Percentiles rank a stretch among this genome's conserved stretches.
Evolutionary conservation across 2,113 vertebrate species (phyloP).

Genomic region (Antigone vipio): DNA sequence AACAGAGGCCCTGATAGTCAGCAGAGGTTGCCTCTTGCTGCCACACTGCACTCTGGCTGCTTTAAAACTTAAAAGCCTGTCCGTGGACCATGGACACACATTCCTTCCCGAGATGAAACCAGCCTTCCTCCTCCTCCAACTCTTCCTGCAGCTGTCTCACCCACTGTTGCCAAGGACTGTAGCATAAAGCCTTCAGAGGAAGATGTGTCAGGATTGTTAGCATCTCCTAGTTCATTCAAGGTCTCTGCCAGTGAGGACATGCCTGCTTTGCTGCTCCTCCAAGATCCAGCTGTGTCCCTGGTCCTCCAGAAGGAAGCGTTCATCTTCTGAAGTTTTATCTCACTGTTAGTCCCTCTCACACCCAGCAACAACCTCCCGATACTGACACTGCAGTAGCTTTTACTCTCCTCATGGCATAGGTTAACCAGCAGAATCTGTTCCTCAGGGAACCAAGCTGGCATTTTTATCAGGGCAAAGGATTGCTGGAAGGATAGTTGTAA

Average conservation of each 20-base stretch:
- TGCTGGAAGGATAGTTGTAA: not conserved
- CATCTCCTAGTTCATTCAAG: not conserved
- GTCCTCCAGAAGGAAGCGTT: not conserved
- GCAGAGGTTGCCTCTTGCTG: not conserved
- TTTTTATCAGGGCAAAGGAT: not conserved
- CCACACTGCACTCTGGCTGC: not conserved
- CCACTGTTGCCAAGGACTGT: not conserved
- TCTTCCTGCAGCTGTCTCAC: not conserved
- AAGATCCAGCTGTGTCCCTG: not conserved
- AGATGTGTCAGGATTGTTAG: not conserved
- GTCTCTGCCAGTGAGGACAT: not conserved
- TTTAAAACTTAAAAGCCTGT: not conserved
- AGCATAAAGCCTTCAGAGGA: not conserved
- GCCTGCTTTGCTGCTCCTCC: not conserved
- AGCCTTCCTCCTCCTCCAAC: not conserved
- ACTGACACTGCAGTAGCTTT: not conserved
- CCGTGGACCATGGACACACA: not conserved
- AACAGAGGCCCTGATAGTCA: not conserved
- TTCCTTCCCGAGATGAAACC: not conserved
- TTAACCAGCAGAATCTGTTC: not conserved
- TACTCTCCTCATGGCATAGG: not conserved
- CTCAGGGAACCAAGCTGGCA: not conserved
- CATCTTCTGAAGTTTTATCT: not conserved
- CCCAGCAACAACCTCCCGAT: not conserved
- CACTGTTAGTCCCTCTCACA: not conserved